A percentile compares a stretch with the other conserved stretches of the same genome.
Evolutionary conservation across 30 jellyfish, hydroid and myxozoan species (phyloP).

Genomic region (Mastigias papua): DNA sequence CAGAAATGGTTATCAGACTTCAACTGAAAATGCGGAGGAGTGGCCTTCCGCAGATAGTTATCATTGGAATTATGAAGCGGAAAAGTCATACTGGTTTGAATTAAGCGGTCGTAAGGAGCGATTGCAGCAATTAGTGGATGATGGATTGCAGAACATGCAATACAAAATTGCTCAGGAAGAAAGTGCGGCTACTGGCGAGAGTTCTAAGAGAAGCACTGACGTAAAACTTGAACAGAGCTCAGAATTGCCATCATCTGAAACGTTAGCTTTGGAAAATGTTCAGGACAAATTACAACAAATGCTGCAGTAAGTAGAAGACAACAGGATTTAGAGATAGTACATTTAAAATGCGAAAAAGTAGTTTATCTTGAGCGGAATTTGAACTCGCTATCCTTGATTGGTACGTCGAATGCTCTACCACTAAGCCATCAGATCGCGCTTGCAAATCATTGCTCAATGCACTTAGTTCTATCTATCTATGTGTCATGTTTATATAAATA

Average conservation of each 20-base stretch:
- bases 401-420: too few species aligned
- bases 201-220: background rate
- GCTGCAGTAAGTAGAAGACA: constrained; percentile 73
- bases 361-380: too few species aligned
- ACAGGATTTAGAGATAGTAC: too few species aligned
- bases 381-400: too few species aligned
- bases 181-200: constrained; percentile 1
- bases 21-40: background rate
- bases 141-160: constrained; percentile 17
- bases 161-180: constrained; percentile 11
- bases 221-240: background rate
- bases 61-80: constrained; percentile 90
- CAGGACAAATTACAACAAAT: constrained; percentile 80
- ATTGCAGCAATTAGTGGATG: constrained; percentile 2
- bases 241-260: constrained; percentile 30
- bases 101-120: constrained; percentile 44
- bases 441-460: too few species aligned
- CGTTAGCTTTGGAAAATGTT: constrained; percentile 67
- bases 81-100: constrained; percentile 96
- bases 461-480: too few species aligned
- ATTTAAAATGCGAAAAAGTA: too few species aligned
- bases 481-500: too few species aligned
- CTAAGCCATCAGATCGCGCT: too few species aligned
- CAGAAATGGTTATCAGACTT: background rate
- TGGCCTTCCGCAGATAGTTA: background rate